A percentile compares a stretch with the other conserved stretches of the same genome.
Evolutionary conservation across 2,888 invertebrate genomes (phyloP).

Genomic region (Sesia apiformis): DNA sequence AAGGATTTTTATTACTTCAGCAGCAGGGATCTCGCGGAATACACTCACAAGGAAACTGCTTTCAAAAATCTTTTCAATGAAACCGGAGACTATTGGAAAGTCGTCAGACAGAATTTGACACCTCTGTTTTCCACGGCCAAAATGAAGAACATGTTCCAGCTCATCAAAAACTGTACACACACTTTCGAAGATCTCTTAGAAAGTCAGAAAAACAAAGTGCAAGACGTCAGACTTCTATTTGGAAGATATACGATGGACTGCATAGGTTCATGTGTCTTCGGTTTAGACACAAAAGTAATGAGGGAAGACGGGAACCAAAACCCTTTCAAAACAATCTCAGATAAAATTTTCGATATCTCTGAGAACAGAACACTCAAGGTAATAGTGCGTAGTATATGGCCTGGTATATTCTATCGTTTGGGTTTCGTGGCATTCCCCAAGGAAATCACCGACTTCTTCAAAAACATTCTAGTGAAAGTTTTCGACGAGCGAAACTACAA

Average conservation of each 20-base stretch:
- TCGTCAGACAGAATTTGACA: constrained; percentile 5
- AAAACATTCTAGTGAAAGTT: constrained; percentile 1
- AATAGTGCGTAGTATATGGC: constrained; percentile 6
- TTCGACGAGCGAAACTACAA: constrained; percentile 5
- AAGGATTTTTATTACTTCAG: constrained; percentile 7
- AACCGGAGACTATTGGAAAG: constrained; percentile 5
- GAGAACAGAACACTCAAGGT: not conserved
- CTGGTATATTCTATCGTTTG: constrained; percentile 4
- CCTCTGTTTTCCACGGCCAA: constrained; percentile 6
- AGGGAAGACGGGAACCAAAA: constrained; percentile 2
- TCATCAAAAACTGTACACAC: constrained; percentile 1
- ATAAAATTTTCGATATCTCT: constrained; percentile 2
- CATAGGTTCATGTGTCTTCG: constrained; percentile 9
- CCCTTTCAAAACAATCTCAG: constrained; percentile 5
- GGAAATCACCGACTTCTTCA: constrained; percentile 3
- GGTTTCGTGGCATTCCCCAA: not conserved
- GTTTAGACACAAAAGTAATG: constrained; percentile 7
- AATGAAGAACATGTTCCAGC: constrained; percentile 6
- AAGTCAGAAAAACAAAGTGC: not conserved
- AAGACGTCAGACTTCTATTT: not conserved
- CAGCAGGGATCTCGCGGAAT: not conserved
- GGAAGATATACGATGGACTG: constrained; percentile 6
- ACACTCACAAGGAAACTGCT: not conserved
- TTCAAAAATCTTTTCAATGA: constrained; percentile 1
- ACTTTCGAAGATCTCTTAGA: constrained; percentile 1